A percentile compares a stretch with the other conserved stretches of the same genome.
Conservation (phyloP, 2,888 invertebrate genomes). For the Diplolepis rosae region DNA sequence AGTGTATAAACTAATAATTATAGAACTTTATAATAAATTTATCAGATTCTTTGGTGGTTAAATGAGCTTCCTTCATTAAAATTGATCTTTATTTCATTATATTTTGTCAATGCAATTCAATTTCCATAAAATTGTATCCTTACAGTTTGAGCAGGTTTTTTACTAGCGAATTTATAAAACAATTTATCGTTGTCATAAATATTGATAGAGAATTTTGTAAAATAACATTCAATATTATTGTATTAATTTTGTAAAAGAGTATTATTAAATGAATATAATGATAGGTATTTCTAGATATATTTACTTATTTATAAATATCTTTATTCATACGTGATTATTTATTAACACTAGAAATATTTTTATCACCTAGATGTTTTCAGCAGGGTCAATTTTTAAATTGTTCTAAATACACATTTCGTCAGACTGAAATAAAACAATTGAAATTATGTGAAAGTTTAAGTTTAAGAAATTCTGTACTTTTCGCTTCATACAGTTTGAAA, state of each 20-base stretch:
- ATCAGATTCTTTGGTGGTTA: neutral
- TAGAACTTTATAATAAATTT: neutral
- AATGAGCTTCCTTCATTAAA: neutral
- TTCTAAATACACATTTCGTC: neutral
- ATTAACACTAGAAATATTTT: neutral
- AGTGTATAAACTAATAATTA: neutral
- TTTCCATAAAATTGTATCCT: neutral
- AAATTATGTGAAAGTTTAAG: neutral
- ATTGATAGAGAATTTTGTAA: no score
- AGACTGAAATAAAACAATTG: slow-evolving; percentile 8
- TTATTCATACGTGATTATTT: neutral
- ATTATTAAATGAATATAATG: no score
- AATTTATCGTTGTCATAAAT: no score
- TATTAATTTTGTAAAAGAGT: no score
- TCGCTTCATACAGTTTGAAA: neutral
- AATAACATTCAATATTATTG: no score
- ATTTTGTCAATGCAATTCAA: neutral
- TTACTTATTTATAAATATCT: neutral
- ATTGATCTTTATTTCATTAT: neutral
- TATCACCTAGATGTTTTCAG: slow-evolving; percentile 9
- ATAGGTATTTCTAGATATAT: neutral
- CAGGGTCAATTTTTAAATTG: slow-evolving; percentile 5
- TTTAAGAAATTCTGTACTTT: slow-evolving; percentile 30
- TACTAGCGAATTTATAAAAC: no score
- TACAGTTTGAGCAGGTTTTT: no score